Evolutionary conservation across 2,888 invertebrate genomes (phyloP), one percentile per base, ranked within the genome.

Genomic region (Xestoiulus laeticollis): DNA sequence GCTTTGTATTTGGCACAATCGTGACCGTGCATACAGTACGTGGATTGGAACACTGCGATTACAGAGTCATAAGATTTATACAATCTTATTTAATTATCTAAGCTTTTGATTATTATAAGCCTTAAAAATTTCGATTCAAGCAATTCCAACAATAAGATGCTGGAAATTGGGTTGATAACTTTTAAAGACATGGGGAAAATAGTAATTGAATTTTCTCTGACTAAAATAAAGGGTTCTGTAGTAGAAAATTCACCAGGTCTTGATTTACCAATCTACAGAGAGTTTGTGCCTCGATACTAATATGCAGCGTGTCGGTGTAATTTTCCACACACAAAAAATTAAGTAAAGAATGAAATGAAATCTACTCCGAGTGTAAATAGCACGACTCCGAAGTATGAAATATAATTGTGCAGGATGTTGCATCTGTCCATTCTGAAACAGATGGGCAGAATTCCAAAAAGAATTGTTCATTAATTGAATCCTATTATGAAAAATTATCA

Each of bases 1-100:
- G 84, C 84, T 84, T 84, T 84, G 84, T 43, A 33, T 84, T 84
- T 84, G 84, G 84, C 84, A 84, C 84, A 84, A 84, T 33, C 14
- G 38, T 84, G 84, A n/a, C 84, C 84, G 33, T 16, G 84, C 33
- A 22, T 26, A 68, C 68, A 22, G 68, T 26, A n/a, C 59, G 4
- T 68, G 22, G 68, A 5, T 68, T 68, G 26, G 22, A 68, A 68
- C 68, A 68, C 26, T 68, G 26, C 48, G 19, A 48, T 48, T 48
- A 48, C 48, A 48, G 19, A 48, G 19, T 19, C 48, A 6, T 48
- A 48, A 48, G 19, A 48, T 16, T 10, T 12, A 48, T 48, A 48
- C 48, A 48, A 48, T 48, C 48, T 48, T 48, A 16, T 16, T 48
- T n/a, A 22, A 59, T n/a, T n/a, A n/a, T 59, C 14, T 59, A 48